Conservation (phyloP, 1,140 invertebrate genomes). For the Nasonia vitripennis region DNA sequence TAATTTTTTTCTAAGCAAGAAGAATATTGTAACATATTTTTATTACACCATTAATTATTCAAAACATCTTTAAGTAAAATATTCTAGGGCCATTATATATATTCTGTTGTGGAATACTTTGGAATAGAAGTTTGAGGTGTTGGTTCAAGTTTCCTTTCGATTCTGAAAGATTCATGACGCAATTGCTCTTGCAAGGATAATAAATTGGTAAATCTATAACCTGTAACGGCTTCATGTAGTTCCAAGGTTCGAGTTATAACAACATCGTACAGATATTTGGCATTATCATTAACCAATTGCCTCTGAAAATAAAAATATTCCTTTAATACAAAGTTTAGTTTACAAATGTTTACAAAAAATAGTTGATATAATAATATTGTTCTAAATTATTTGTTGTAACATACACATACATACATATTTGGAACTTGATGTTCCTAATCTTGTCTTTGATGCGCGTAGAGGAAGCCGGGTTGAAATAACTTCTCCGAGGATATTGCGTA, state of each 20-base stretch:
- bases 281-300: slow-evolving; percentile 69
- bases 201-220: slow-evolving; percentile 66
- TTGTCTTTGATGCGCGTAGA: no score
- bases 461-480: no score
- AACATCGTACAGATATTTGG: slow-evolving; percentile 65
- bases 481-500: no score
- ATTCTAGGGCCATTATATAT: slow-evolving; percentile 58
- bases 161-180: slow-evolving; percentile 58
- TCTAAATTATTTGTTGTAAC: no score
- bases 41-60: background rate
- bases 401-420: no score
- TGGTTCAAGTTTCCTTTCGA: slow-evolving; percentile 62
- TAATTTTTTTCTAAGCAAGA: no score
- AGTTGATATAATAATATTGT: no score
- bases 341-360: no score
- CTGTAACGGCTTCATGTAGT: slow-evolving; percentile 68
- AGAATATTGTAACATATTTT: background rate
- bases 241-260: slow-evolving; percentile 68
- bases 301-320: slow-evolving; percentile 60
- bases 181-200: slow-evolving; percentile 66
- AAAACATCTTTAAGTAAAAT: background rate
- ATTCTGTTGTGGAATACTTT: slow-evolving; percentile 70
- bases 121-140: slow-evolving; percentile 65
- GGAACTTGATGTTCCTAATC: no score
- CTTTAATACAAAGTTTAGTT: no score